Conservation (phyloP, 2,888 invertebrate species). For the Neuroscelio doddi region DNA sequence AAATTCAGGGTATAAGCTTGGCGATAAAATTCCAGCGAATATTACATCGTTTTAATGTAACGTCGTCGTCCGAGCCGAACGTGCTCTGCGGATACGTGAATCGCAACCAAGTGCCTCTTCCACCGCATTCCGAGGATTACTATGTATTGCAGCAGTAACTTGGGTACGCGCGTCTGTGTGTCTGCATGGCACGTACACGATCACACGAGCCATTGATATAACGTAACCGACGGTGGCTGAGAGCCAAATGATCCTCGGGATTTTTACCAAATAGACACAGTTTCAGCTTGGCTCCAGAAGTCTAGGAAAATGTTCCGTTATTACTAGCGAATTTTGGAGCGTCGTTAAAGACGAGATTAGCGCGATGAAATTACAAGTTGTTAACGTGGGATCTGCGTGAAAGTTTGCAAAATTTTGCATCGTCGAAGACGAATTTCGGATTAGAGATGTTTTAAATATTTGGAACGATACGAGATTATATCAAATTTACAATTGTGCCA, state of each 20-base stretch:
- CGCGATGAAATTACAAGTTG: no score
- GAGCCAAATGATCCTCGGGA: conserved; percentile 56
- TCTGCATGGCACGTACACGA: conserved; percentile 21
- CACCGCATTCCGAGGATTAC: conserved; percentile 30
- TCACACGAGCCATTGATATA: conserved; percentile 33
- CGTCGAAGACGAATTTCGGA: no score
- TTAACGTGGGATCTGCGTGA: no score
- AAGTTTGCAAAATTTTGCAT: no score
- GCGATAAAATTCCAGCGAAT: conserved; percentile 36
- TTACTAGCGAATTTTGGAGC: no score
- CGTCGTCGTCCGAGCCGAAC: conserved; percentile 9
- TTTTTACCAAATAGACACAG: conserved; percentile 61
- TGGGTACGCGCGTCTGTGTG: not conserved
- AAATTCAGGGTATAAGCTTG: conserved; percentile 9
- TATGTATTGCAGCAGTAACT: conserved; percentile 18
- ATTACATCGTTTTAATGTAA: conserved; percentile 34
- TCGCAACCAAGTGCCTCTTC: conserved; percentile 34
- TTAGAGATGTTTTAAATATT: no score
- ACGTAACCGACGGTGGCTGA: conserved; percentile 49
- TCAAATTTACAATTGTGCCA: no score
- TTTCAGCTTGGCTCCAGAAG: no score
- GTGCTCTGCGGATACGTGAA: conserved; percentile 21
- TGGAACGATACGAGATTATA: no score
- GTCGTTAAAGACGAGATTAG: no score
- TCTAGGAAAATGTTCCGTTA: no score